Conservation (phyloP, 1,140 invertebrate species). For the Ostrea denselamellosa region DNA sequence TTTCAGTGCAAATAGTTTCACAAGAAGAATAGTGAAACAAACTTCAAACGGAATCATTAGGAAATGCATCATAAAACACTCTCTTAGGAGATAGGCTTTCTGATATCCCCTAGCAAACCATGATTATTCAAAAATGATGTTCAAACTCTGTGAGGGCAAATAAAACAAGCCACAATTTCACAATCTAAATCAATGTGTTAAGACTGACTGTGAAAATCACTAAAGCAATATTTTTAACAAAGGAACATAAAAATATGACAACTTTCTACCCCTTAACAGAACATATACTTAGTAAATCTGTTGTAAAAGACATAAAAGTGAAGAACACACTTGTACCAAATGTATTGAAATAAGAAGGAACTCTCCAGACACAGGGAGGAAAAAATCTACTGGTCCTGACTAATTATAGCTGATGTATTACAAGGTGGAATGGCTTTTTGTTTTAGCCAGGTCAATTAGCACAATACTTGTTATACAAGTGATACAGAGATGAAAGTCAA, state of each 20-base stretch:
- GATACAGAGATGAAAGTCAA: constrained; percentile 32
- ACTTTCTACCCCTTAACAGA: not conserved
- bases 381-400: not conserved
- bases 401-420: constrained; percentile 8
- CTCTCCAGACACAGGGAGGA: not conserved
- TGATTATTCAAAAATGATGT: not conserved
- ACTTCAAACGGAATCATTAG: constrained; percentile 14
- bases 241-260: not conserved
- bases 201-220: not conserved
- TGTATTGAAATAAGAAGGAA: not conserved
- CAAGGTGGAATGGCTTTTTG: constrained; percentile 11
- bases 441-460: constrained; percentile 35
- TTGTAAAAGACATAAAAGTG: not conserved
- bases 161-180: not conserved
- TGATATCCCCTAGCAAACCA: not conserved
- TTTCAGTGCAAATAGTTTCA: not conserved
- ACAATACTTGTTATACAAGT: constrained; percentile 25
- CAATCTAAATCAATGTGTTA: not conserved
- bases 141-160: not conserved
- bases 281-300: not conserved
- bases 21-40: not conserved
- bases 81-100: constrained; percentile 1
- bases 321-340: not conserved
- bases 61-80: not conserved
- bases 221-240: not conserved